These are phyloP conservation scores for Mastomys natalensis DNA, from an alignment of 2,113 vertebrate species.

Conservation along the genomic window DNA sequence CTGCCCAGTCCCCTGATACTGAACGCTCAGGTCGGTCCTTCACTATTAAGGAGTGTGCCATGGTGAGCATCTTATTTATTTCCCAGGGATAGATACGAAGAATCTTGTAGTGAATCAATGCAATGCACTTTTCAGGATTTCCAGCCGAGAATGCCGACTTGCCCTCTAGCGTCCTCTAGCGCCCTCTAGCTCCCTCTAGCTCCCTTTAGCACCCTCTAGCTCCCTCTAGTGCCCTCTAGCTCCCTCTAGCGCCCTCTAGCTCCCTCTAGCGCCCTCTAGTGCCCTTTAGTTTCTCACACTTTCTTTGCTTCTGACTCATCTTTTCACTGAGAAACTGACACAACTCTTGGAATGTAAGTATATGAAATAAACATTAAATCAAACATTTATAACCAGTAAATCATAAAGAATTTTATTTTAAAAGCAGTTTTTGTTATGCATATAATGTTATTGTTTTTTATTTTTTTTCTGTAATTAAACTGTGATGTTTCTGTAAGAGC, in stretches of 20 bases:
- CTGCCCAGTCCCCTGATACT: accelerated
- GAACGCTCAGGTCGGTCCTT: not conserved
- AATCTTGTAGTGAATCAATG: not conserved
- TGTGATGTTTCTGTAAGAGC: not conserved
- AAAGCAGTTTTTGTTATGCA: not conserved
- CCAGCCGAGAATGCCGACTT: accelerated
- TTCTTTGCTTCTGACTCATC: not conserved
- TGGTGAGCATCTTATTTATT: not conserved
- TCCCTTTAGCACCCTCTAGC: not conserved
- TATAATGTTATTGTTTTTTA: not conserved
- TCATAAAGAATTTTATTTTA: not conserved
- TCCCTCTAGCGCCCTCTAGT: not conserved
- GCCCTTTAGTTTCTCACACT: not conserved
- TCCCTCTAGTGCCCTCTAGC: not conserved
- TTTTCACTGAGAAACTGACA: not conserved
- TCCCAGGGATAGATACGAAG: not conserved
- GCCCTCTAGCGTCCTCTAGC: not conserved
- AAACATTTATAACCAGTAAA: not conserved
- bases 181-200: not conserved
- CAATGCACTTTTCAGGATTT: not conserved
- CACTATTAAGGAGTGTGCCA: not conserved
- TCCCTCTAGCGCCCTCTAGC: not conserved
- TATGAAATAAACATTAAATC: not conserved
- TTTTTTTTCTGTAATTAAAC: not conserved
- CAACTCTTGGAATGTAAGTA: not conserved